phyloP scores from a whole-genome alignment of 2,888 invertebrate species.

The Clunio marinus region DNA sequence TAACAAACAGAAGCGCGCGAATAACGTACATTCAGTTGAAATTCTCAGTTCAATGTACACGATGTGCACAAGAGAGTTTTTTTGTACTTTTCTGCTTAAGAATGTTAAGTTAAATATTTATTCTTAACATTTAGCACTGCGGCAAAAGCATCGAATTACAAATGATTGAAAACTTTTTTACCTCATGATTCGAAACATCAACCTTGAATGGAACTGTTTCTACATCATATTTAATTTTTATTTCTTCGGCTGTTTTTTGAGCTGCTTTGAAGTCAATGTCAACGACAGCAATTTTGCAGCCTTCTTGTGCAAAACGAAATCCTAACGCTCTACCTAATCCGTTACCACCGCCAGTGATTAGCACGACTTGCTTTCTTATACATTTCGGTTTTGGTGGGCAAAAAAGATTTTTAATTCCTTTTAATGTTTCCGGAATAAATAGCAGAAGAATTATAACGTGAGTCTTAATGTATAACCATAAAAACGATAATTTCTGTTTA shows the following conservation, averaged over 20 bases:
- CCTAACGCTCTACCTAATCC: constrained; percentile 53
- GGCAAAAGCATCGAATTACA: too few relatives aligned
- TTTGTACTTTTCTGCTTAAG: too few relatives aligned
- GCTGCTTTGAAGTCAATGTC: constrained; percentile 50
- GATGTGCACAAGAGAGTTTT: too few relatives aligned
- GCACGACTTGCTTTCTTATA: constrained; percentile 9
- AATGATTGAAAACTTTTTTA: too few relatives aligned
- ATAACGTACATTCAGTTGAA: too few relatives aligned
- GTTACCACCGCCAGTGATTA: constrained; percentile 53
- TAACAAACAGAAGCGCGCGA: too few relatives aligned
- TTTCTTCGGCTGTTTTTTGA: constrained; percentile 47
- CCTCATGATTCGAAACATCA: constrained; percentile 40
- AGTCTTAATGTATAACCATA: background rate
- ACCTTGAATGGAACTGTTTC: constrained; percentile 49
- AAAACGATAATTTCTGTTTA: background rate
- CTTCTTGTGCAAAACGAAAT: constrained; percentile 49
- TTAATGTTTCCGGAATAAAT: background rate
- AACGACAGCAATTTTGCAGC: constrained; percentile 51
- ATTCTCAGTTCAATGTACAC: too few relatives aligned
- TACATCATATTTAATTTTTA: constrained; percentile 47
- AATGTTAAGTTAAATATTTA: too few relatives aligned
- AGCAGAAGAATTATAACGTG: background rate
- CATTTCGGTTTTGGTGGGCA: background rate
- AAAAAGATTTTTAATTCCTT: background rate
- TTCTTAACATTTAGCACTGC: too few relatives aligned